Conservation (phyloP, 2,888 invertebrate genomes). For the Mactromeris polynyma region DNA sequence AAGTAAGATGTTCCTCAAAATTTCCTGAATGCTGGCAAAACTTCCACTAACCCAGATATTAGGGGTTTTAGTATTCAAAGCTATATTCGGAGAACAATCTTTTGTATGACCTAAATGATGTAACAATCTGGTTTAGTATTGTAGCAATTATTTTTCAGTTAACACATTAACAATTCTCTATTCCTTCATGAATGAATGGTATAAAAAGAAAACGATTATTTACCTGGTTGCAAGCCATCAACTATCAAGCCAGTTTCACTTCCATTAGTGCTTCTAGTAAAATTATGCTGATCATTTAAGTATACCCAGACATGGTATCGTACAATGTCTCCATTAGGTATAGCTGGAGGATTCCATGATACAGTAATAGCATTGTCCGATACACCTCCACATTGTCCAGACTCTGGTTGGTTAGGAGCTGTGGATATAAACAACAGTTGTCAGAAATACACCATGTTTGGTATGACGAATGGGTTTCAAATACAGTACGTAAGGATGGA, state of each 20-base stretch:
- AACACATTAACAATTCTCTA: too few species aligned
- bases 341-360: constrained; percentile 29
- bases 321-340: constrained; percentile 54
- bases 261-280: constrained; percentile 9
- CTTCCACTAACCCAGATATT: neutral
- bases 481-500: too few species aligned
- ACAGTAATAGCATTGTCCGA: neutral
- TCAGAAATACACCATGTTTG: neutral
- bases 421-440: neutral
- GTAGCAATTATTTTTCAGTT: too few species aligned
- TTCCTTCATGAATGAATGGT: too few species aligned
- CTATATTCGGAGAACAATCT: too few species aligned
- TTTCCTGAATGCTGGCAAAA: too few species aligned
- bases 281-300: neutral
- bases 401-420: constrained; percentile 29
- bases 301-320: constrained; percentile 41
- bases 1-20: neutral
- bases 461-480: too few species aligned
- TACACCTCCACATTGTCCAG: constrained; percentile 8
- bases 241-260: constrained; percentile 7
- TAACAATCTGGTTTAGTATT: too few species aligned
- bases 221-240: constrained; percentile 40
- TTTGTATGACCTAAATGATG: too few species aligned
- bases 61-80: too few species aligned
- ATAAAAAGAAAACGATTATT: neutral